Evolutionary conservation across 1,140 invertebrate species (phyloP), one percentile per base, ranked within the genome.

Genomic region (Eumeta japonica): DNA sequence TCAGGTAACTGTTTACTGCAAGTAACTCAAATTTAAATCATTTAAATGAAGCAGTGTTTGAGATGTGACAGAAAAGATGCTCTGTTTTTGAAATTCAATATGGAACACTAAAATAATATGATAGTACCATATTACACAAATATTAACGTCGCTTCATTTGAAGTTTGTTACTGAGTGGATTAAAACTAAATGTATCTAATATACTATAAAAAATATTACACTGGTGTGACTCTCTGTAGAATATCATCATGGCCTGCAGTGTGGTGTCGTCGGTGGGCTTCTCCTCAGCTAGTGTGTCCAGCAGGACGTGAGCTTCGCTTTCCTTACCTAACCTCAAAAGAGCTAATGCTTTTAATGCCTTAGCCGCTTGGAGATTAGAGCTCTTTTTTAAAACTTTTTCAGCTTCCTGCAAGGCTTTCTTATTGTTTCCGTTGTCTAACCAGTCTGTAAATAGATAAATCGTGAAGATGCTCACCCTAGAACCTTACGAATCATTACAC

Each of bases 391-490:
- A 76, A 10, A 98, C 85, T 75, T 95, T 97, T 41, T 98, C 94
- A 3, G 91, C 91, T 76, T 98, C 95, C 68, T 97, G 93, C n/a
- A 98, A 78, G 0, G 94, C 94, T 65, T 97, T 96, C 59, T 97
- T 97, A 75, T 97, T 95, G 62, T 96, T 96, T 12, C 93, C 92
- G 80, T 85, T 85, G 65, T 98, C 95, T 43, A 98, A 76, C 78
- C 90, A 93, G 75, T 98, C 94, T 97, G 66, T 43, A 82, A 83
- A 36, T 29, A 43, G 17, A 37, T 33, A 39, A 43, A n/a, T n/a
- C n/a, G n/a, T n/a, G n/a, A n/a, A n/a, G n/a, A n/a, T n/a, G n/a
- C n/a, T n/a, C 29, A 38, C 10, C 24, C 3, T 9, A 18, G 20
- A 38, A 42, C 34, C 37, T 24, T 24, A 19, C 35, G 43, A 45